Conservation (phyloP, 2,888 invertebrate species). For the Folsomia candida region DNA sequence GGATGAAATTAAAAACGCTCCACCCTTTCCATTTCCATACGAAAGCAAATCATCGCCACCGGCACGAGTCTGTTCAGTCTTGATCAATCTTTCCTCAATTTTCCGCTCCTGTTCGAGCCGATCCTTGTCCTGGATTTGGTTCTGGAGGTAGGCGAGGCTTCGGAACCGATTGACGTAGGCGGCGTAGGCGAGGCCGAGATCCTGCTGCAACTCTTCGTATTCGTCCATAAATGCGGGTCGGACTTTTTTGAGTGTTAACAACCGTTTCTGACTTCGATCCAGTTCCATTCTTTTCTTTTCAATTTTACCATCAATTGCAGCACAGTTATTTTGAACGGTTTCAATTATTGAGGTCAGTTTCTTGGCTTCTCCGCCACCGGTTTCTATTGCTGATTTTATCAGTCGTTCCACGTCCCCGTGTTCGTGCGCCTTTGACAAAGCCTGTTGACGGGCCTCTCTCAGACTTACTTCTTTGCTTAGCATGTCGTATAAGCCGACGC, state of each 20-base stretch:
- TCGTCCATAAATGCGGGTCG: conserved; percentile 96
- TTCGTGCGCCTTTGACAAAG: conserved; percentile 80
- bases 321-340: conserved; percentile 82
- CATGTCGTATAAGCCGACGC: conserved; percentile 85
- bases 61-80: conserved; percentile 26
- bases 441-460: conserved; percentile 72
- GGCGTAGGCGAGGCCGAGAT: conserved; percentile 78
- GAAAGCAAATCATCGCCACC: conserved; percentile 28
- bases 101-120: conserved; percentile 73
- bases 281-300: conserved; percentile 86
- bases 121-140: conserved; percentile 78
- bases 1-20: conserved; percentile 25
- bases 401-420: conserved; percentile 73
- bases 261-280: conserved; percentile 85
- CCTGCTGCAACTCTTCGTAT: conserved; percentile 81
- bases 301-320: conserved; percentile 84
- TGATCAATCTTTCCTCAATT: conserved; percentile 63
- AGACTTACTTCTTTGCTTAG: conserved; percentile 76
- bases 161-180: conserved; percentile 85
- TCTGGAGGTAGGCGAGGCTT: conserved; percentile 82
- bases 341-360: conserved; percentile 74
- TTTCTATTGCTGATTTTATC: conserved; percentile 70
- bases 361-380: conserved; percentile 68
- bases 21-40: conserved; percentile 29
- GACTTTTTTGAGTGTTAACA: conserved; percentile 91